A percentile compares a stretch with the other conserved stretches of the same genome.
Evolutionary conservation across 2,797 vertebrate species (phyloP).

Genomic region (Sebastes itinus): DNA sequence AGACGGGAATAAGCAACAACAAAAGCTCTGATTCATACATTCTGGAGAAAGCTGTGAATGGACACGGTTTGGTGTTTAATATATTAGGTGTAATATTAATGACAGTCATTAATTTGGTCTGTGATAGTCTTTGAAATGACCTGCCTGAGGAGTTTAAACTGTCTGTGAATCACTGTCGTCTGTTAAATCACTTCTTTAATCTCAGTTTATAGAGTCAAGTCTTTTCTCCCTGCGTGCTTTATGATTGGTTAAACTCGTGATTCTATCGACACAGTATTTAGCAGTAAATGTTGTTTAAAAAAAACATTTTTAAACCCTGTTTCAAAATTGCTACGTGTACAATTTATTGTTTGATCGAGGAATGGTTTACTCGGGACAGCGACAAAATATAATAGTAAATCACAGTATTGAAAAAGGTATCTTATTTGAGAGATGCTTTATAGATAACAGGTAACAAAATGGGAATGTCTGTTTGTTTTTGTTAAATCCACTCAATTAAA

Average conservation of each 20-base stretch:
- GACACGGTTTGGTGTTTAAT: neutral
- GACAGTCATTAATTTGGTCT: slow-evolving; percentile 2
- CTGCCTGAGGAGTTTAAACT: slow-evolving; percentile 11
- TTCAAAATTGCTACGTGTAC: neutral
- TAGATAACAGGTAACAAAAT: neutral
- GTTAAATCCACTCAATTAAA: neutral
- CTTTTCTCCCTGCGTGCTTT: neutral
- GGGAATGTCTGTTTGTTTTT: neutral
- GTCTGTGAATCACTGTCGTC: slow-evolving; percentile 13
- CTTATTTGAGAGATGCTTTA: neutral
- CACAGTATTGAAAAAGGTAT: neutral
- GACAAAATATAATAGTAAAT: neutral
- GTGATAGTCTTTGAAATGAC: neutral
- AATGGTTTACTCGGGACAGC: too few species aligned
- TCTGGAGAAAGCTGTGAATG: neutral
- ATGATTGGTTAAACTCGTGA: neutral
- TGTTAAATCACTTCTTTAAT: slow-evolving; percentile 21
- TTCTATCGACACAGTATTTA: neutral
- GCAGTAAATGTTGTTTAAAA: neutral
- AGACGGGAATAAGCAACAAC: neutral
- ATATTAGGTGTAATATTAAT: neutral
- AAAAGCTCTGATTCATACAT: neutral
- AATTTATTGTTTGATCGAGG: too few species aligned
- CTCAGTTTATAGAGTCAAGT: slow-evolving; percentile 10
- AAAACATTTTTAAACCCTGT: neutral